Percentiles rank a stretch among this genome's conserved stretches.
Conservation (phyloP, 2,888 invertebrate species). For the Lacanobia wlatinum region DNA sequence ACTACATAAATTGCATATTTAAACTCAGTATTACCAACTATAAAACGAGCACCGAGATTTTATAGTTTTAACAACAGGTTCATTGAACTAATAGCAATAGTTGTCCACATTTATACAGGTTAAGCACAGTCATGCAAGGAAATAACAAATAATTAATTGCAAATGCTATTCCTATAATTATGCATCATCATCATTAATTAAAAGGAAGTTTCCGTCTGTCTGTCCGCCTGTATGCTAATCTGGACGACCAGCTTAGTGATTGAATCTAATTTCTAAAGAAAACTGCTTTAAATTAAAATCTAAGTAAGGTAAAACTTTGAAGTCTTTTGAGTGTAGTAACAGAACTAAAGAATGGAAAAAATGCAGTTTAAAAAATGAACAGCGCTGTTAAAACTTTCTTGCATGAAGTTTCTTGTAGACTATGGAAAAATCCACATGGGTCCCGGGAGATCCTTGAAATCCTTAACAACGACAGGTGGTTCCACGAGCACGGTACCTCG, state of each 20-base stretch:
- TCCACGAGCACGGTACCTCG: neutral
- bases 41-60: conserved; percentile 37
- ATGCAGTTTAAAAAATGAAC: neutral
- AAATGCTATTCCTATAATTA: conserved; percentile 31
- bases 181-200: conserved; percentile 22
- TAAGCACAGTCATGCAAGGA: conserved; percentile 46
- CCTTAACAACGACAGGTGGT: neutral
- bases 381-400: neutral
- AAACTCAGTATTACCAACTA: conserved; percentile 28
- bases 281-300: conserved; percentile 4
- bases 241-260: conserved; percentile 11
- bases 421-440: neutral
- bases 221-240: conserved; percentile 47
- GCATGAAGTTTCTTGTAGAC: neutral
- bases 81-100: conserved; percentile 33
- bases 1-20: conserved; percentile 29
- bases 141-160: conserved; percentile 43
- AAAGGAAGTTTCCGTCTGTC: conserved; percentile 36
- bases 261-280: conserved; percentile 17
- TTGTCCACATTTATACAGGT: conserved; percentile 34
- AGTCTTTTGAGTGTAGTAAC: conserved; percentile 6
- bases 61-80: conserved; percentile 53
- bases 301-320: conserved; percentile 2
- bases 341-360: neutral
- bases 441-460: neutral